Base-by-base conservation (phyloP, 1,140 invertebrate species). In the Sarcophaga bullata region DNA sequence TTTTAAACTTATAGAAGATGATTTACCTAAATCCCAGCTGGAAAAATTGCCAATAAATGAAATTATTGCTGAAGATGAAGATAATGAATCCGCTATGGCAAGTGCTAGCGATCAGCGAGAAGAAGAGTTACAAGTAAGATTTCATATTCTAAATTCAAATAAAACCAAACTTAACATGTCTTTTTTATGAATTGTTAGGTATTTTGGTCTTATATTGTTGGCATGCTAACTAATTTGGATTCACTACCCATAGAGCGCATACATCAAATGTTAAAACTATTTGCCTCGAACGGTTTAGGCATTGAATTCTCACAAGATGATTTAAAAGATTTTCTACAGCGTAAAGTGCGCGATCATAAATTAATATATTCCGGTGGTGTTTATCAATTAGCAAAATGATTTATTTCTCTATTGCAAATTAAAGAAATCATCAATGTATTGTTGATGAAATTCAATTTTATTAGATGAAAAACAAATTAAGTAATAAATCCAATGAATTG, bases 261-360 rank as follows among this genome's bases (percentile, higher is more conserved):
- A 86, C 97, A 98, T 91, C 96, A 97, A 86, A 98, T 99, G 97
- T 91, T 99, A 37, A 97, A 97, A 89, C 97, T 99, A 95, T 99
- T 99, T 92, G 96, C 96, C 5, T 93, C 94, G 58, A 96, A 97
- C 89, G 95, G 94, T n/a, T 95, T 95, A 0, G 94, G 95, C 0
- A 94, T 96, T 11, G 97, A 98, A 87, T 98, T 97, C 85, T 96
- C 94, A 85, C 91, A 96, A 78, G 95, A 96, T 76, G 97, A 98
- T 90, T 91, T 99, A 4, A 94, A 96, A 87, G 93, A 95, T 84
- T 98, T 98, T 90, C 91, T 99, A 17, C 97, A 98, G 90, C 93
- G 95, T 52, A 99, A 98, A 94, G 97, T 99, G 0, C 92, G 95
- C 82, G 96, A 97, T 86, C 96, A 98, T 90, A 94, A 96, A 86